phyloP scores from a whole-genome alignment of 92 coral and sea anemone species.

The Paragorgia papillata region DNA sequence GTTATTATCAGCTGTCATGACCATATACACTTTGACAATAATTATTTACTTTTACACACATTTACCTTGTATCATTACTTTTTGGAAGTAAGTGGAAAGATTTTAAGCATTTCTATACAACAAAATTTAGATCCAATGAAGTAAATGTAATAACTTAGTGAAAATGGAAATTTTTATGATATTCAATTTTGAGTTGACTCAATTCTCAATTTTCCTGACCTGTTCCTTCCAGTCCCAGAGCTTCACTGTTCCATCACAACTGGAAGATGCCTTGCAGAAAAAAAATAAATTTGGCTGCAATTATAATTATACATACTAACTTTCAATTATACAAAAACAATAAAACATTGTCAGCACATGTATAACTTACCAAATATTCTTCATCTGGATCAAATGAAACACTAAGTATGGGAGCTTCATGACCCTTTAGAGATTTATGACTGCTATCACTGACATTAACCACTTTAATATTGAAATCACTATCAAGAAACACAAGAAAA shows the following conservation, averaged over 20 bases:
- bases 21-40: too few species aligned
- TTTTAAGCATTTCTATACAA: conserved; percentile 64
- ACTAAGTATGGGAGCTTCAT: conserved; percentile 85
- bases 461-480: conserved; percentile 88
- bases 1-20: too few species aligned
- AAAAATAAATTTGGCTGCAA: neutral
- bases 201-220: conserved; percentile 45
- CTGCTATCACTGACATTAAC: conserved; percentile 76
- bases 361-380: conserved; percentile 62
- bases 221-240: conserved; percentile 90
- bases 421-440: conserved; percentile 82
- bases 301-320: too few species aligned
- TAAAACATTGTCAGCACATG: too few species aligned
- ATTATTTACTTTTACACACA: neutral
- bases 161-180: too few species aligned
- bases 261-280: conserved; percentile 78
- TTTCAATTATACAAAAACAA: too few species aligned
- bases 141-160: too few species aligned
- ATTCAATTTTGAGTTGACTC: too few species aligned
- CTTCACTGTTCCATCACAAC: conserved; percentile 95
- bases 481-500: conserved; percentile 8
- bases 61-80: conserved; percentile 86
- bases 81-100: conserved; percentile 75
- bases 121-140: neutral
- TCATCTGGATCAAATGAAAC: conserved; percentile 89